Evolutionary conservation across 2,113 vertebrate genomes (phyloP).

Genomic region (Columba livia): DNA sequence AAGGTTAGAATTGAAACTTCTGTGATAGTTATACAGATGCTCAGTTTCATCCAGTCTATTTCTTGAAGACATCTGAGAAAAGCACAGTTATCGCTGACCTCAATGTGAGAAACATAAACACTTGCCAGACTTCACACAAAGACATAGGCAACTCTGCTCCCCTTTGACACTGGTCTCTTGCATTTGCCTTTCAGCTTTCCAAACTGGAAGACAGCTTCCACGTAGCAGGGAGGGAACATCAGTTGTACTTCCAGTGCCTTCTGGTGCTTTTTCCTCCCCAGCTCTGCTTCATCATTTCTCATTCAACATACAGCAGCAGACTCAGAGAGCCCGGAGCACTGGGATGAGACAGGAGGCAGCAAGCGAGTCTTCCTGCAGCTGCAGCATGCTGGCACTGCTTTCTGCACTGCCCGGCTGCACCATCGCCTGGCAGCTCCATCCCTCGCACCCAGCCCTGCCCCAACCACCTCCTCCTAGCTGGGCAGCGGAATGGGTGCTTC

Average conservation of each 20-base stretch:
- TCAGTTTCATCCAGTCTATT: neutral
- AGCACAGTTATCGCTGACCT: neutral
- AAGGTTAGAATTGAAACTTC: neutral
- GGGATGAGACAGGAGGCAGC: neutral
- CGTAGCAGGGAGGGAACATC: neutral
- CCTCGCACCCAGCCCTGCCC: neutral
- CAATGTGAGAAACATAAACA: neutral
- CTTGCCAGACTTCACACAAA: neutral
- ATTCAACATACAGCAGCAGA: neutral
- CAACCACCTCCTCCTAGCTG: neutral
- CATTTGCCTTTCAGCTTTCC: neutral
- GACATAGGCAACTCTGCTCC: neutral
- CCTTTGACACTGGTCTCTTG: neutral
- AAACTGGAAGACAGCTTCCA: neutral
- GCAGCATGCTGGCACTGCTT: neutral
- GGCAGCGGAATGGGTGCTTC: neutral
- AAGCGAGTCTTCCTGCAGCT: neutral
- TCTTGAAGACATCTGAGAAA: neutral
- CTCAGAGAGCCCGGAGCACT: accelerated
- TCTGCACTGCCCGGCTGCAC: neutral
- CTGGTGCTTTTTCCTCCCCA: neutral
- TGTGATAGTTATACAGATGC: neutral
- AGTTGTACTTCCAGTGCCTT: neutral
- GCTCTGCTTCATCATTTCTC: neutral
- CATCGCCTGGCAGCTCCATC: neutral